These are phyloP conservation scores for Harpagoxenus sublaevis DNA, from an alignment of 2,888 invertebrate species.

Conservation along the genomic window DNA sequence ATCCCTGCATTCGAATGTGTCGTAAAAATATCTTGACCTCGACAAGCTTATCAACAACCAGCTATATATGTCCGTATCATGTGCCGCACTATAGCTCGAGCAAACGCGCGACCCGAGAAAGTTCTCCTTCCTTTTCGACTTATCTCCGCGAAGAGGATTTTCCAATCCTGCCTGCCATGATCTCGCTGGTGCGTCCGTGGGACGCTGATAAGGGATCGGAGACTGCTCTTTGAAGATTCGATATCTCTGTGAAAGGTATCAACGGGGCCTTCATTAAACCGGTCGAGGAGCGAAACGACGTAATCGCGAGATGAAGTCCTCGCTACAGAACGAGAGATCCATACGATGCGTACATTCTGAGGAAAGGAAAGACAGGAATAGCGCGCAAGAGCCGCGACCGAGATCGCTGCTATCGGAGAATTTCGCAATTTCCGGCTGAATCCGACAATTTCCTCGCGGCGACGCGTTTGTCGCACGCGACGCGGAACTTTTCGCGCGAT, in stretches of 20 bases:
- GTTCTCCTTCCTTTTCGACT: conserved; percentile 34
- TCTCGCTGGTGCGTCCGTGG: conserved; percentile 13
- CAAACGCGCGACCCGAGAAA: conserved; percentile 8
- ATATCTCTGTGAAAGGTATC: conserved; percentile 27
- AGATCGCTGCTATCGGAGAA: conserved; percentile 69
- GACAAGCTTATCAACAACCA: conserved; percentile 27
- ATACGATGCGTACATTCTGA: conserved; percentile 18
- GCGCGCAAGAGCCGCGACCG: conserved; percentile 29
- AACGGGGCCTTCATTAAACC: conserved; percentile 38
- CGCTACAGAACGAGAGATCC: conserved; percentile 11
- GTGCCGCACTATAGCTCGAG: not conserved
- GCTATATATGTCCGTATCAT: not conserved
- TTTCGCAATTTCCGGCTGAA: conserved; percentile 78
- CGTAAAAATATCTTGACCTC: conserved; percentile 33
- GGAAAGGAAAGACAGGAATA: not conserved
- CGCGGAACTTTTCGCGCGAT: conserved; percentile 19
- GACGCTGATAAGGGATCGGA: conserved; percentile 28
- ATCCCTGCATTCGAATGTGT: not conserved
- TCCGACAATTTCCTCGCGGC: conserved; percentile 74
- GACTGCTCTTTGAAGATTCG: conserved; percentile 33
- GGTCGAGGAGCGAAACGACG: not conserved
- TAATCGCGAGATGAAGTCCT: conserved; percentile 38
- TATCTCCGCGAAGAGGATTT: conserved; percentile 49
- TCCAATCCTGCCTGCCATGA: conserved; percentile 35
- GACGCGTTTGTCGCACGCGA: conserved; percentile 30